Percentiles rank a stretch among this genome's conserved stretches.
phyloP scores from a whole-genome alignment of 2,797 vertebrate genomes.

The Channa striata region DNA sequence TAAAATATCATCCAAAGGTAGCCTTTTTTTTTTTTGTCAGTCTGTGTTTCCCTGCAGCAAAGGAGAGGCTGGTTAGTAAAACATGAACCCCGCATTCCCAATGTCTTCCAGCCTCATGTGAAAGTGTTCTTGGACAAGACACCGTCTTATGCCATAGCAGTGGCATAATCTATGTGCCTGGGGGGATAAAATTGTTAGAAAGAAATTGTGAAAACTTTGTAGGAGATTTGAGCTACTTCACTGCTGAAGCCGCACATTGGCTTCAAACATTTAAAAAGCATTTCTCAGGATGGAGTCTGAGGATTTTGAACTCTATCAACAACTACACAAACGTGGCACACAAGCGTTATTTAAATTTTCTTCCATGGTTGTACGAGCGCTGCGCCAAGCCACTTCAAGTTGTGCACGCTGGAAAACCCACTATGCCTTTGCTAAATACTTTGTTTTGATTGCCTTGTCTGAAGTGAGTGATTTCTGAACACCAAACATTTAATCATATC shows the following conservation, averaged over 20 bases:
- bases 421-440: constrained; percentile 15
- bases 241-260: neutral
- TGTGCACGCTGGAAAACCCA: neutral
- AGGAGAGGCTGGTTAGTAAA: no score
- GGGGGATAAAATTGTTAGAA: no score
- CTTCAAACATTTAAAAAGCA: neutral
- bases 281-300: neutral
- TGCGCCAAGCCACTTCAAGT: constrained; percentile 4
- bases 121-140: no score
- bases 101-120: no score
- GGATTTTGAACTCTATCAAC: neutral
- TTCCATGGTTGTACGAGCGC: neutral
- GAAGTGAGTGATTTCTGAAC: constrained; percentile 14
- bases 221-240: neutral
- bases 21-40: no score
- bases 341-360: neutral
- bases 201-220: neutral
- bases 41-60: no score
- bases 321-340: neutral
- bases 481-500: constrained; percentile 33
- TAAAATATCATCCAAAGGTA: neutral
- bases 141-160: no score
- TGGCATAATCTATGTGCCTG: no score
- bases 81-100: no score
- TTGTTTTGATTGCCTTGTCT: constrained; percentile 19